Base-by-base conservation (phyloP, 1,140 invertebrate species). In the Pinna nobilis region DNA sequence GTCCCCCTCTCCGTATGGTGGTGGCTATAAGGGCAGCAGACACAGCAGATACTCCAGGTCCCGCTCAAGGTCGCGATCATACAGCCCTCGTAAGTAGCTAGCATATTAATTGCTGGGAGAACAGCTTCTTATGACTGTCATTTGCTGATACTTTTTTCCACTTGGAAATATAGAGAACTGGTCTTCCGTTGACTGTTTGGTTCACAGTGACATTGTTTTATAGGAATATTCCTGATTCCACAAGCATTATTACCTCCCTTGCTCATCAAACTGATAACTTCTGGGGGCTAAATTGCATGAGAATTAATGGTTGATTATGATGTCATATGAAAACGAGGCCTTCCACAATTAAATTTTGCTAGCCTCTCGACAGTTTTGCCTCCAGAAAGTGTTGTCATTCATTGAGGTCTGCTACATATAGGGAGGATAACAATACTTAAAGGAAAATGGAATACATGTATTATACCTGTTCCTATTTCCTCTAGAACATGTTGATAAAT, bases 61-160 rank as follows among this genome's bases (percentile, higher is more conserved):
- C 25, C 91, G 94, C 79, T 95, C 94, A 78, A 92, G 94, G 75
- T 95, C 95, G 79, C 53, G 84, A 25, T 86, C 85, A 20, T 96
- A 95, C 89, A 94, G 94, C 76, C 95, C 95, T 88, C 94, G 95
- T 95, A 92, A 93, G 92, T 94, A 82, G 28, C 50, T 30, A 4
- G 28, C 18, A 61, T 59, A 18, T 18, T 0, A 18, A 59, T 5
- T 13, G 33, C 28, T 3, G 6, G 3, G 1, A 59, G 55, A 59
- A 7, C 11, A 25, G 18, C 5, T 59, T n/a, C 30, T 59, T 33
- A 33, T 59, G 30, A 59, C 7, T 11, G 23, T 11, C 37, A 30
- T n/a, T 13, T 35, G 30, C 55, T 35, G 55, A 30, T 59, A 35
- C 55, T 35, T 59, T 30, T 59, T 59, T 25, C 32, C 51, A 53